These are phyloP conservation scores for Molossus alvarezi DNA, from an alignment of 2,797 vertebrate species.

Conservation along the genomic window DNA sequence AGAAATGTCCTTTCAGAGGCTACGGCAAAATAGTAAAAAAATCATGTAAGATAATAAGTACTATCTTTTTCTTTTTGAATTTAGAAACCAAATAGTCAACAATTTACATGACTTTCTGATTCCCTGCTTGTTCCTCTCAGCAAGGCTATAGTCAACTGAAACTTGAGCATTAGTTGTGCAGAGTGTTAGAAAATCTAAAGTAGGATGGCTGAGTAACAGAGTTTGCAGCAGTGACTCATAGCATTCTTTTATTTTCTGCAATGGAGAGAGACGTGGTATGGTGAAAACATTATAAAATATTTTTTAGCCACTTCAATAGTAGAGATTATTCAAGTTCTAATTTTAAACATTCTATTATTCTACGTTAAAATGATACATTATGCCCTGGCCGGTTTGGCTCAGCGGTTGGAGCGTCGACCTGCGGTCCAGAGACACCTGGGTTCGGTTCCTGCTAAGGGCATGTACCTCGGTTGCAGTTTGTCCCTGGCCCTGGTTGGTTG, in stretches of 20 bases:
- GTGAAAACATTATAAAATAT: neutral
- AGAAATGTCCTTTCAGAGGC: neutral
- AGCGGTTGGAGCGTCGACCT: too few species aligned
- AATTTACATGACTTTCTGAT: neutral
- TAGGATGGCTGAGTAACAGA: neutral
- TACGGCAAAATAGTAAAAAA: neutral
- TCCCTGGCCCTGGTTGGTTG: too few species aligned
- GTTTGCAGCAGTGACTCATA: neutral
- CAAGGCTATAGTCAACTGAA: neutral
- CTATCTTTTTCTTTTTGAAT: neutral
- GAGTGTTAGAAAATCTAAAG: neutral
- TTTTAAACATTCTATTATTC: constrained; percentile 33
- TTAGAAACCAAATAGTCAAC: neutral
- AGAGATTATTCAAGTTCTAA: neutral
- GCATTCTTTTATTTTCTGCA: neutral
- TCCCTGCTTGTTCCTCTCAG: neutral
- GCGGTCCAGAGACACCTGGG: too few species aligned
- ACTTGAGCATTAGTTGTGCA: neutral
- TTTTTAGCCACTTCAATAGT: neutral
- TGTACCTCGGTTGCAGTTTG: too few species aligned
- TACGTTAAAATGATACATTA: constrained; percentile 21
- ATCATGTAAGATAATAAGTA: neutral
- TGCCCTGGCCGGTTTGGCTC: too few species aligned
- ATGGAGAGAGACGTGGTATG: neutral
- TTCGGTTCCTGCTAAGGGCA: too few species aligned